Percentiles rank a stretch among this genome's conserved stretches.
Evolutionary conservation across 2,888 invertebrate genomes (phyloP).

Genomic region (Leptothorax acervorum): DNA sequence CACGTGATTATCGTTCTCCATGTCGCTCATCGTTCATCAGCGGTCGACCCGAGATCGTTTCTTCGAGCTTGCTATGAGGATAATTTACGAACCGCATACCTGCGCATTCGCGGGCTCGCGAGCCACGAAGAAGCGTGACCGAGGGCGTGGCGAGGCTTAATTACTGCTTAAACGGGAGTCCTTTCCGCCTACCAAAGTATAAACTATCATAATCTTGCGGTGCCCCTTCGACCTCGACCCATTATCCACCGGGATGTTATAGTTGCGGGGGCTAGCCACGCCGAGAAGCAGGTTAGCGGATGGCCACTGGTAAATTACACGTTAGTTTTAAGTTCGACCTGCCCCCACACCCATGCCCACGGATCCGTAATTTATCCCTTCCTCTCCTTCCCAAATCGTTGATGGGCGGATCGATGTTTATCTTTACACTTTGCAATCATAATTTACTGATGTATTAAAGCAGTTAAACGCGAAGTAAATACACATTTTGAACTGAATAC

Average conservation of each 20-base stretch:
- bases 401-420: neutral
- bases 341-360: conserved; percentile 63
- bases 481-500: neutral
- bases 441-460: neutral
- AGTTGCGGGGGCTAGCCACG: conserved; percentile 73
- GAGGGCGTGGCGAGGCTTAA: conserved; percentile 83
- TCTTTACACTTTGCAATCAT: neutral
- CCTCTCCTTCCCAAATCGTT: neutral
- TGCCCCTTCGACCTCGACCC: conserved; percentile 70
- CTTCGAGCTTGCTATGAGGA: conserved; percentile 13
- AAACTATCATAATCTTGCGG: conserved; percentile 82
- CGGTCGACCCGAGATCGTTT: conserved; percentile 8
- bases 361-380: conserved; percentile 78
- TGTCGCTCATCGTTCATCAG: conserved; percentile 10
- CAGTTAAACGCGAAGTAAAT: neutral
- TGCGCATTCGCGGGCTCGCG: conserved; percentile 61
- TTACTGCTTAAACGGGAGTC: conserved; percentile 85
- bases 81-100: conserved; percentile 60
- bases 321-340: conserved; percentile 80
- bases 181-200: conserved; percentile 84
- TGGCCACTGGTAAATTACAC: conserved; percentile 84
- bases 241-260: conserved; percentile 69
- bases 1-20: neutral
- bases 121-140: conserved; percentile 78
- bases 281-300: conserved; percentile 77